Conservation (phyloP, 1,140 invertebrate species). For the Carposina sasakii region DNA sequence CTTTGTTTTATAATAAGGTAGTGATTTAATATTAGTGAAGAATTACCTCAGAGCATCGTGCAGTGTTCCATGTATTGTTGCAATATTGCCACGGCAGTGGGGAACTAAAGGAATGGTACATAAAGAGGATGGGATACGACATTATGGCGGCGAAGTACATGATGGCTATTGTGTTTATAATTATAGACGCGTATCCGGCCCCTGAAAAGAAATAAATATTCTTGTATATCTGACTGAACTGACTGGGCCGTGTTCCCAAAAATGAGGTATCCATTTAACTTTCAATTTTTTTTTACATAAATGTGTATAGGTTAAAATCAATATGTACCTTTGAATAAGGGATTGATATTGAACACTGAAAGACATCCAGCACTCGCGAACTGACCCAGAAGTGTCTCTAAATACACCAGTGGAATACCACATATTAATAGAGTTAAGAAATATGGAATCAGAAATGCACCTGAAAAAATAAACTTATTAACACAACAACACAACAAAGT, state of each 20-base stretch:
- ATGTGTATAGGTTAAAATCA: neutral
- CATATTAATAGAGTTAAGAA: slow-evolving; percentile 83
- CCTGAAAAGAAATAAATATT: slow-evolving; percentile 74
- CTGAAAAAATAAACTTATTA: slow-evolving; percentile 60
- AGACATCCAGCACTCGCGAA: slow-evolving; percentile 88
- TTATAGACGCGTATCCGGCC: slow-evolving; percentile 85
- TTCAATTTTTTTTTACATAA: too few relatives aligned
- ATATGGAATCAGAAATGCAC: slow-evolving; percentile 85
- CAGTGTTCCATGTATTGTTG: slow-evolving; percentile 91
- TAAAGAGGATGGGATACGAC: slow-evolving; percentile 91
- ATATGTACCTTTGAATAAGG: slow-evolving; percentile 89
- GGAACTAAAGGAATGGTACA: slow-evolving; percentile 78
- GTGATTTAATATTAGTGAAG: too few relatives aligned
- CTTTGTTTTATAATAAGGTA: too few relatives aligned
- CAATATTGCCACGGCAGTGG: slow-evolving; percentile 91
- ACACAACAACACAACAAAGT: too few relatives aligned
- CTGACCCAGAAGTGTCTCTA: slow-evolving; percentile 91
- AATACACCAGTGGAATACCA: slow-evolving; percentile 91
- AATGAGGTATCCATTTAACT: too few relatives aligned
- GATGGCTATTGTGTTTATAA: slow-evolving; percentile 91
- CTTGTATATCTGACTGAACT: too few relatives aligned
- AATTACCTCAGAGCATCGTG: slow-evolving; percentile 78
- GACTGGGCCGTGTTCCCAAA: too few relatives aligned
- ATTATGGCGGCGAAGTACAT: slow-evolving; percentile 97
- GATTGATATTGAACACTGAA: slow-evolving; percentile 81